Percentiles rank a stretch among this genome's conserved stretches.
phyloP scores from a whole-genome alignment of 1,140 invertebrate genomes.

The Vanessa tameamea region DNA sequence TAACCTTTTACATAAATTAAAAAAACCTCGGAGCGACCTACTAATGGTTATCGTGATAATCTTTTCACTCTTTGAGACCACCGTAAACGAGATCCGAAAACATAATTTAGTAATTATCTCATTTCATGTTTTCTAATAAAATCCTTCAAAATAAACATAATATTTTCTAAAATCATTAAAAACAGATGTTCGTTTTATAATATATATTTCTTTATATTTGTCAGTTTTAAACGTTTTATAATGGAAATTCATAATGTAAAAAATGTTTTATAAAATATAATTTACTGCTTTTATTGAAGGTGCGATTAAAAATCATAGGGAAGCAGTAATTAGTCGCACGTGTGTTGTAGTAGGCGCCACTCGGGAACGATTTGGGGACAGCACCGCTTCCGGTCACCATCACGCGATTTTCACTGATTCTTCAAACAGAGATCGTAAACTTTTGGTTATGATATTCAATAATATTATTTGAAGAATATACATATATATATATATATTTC shows the following conservation, averaged over 20 bases:
- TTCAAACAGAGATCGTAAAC: constrained; percentile 37
- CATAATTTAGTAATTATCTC: no score
- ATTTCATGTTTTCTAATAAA: no score
- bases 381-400: constrained; percentile 52
- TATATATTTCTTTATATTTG: no score
- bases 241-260: neutral
- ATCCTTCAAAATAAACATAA: no score
- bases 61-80: no score
- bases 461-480: neutral
- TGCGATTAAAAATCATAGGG: constrained; percentile 48
- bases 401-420: constrained; percentile 59
- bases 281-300: constrained; percentile 35
- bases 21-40: no score
- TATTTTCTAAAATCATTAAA: no score
- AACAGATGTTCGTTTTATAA: no score
- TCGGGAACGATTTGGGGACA: constrained; percentile 57
- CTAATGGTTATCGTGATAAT: no score
- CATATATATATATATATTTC: no score
- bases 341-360: constrained; percentile 46
- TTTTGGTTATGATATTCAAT: constrained; percentile 31
- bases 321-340: constrained; percentile 63
- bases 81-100: no score
- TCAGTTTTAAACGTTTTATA: neutral
- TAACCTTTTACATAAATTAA: no score
- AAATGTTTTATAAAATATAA: neutral